Conservation (phyloP, 2,113 vertebrate genomes). For the Oncorhynchus tshawytscha region DNA sequence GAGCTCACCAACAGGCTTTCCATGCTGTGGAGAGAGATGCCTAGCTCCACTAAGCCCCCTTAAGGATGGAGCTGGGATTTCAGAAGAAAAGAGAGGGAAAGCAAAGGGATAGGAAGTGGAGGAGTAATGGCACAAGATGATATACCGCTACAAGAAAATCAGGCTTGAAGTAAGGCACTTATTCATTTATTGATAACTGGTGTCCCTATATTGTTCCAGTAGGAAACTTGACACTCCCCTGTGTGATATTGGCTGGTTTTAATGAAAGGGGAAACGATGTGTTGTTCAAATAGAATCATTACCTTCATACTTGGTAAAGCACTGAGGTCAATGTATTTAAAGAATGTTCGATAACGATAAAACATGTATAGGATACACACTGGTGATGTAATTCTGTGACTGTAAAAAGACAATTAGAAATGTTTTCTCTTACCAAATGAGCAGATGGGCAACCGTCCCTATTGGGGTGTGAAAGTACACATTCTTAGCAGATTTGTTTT, state of each 20-base stretch:
- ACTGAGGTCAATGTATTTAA: background rate
- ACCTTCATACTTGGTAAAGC: background rate
- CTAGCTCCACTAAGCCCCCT: constrained; percentile 20
- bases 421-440: background rate
- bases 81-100: background rate
- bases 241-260: background rate
- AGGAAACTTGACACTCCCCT: background rate
- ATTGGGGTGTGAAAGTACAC: background rate
- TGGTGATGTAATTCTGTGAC: background rate
- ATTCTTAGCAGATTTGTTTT: constrained; percentile 51
- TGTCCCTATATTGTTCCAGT: no score
- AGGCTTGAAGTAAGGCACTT: background rate
- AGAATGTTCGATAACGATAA: background rate
- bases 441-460: background rate
- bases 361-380: background rate
- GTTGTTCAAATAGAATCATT: background rate
- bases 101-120: background rate
- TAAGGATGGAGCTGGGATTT: constrained; percentile 19
- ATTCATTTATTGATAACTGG: background rate
- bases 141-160: background rate
- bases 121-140: background rate
- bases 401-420: background rate
- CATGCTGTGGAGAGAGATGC: constrained; percentile 9
- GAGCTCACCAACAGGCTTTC: constrained; percentile 44
- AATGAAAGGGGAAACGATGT: background rate